These are phyloP conservation scores for Zoanthus sociatus DNA, from an alignment of 92 coral and sea anemone genomes.

Conservation along the genomic window DNA sequence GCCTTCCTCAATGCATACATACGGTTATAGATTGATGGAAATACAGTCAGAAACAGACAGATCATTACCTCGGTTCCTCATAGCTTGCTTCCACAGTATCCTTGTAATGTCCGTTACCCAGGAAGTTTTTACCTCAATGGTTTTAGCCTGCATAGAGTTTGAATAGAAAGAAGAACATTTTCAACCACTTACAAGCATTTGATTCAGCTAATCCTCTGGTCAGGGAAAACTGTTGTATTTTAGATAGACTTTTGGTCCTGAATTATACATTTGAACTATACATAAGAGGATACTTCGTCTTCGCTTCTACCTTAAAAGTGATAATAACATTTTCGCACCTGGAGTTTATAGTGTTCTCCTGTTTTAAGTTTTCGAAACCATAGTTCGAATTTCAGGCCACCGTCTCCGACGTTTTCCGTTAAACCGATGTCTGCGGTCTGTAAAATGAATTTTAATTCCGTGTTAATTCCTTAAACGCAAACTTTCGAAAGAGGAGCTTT, in stretches of 20 bases:
- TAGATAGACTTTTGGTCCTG: no score
- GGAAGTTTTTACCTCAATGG: conserved; percentile 84
- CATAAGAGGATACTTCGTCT: background rate
- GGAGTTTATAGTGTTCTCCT: conserved; percentile 86
- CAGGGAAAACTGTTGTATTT: no score
- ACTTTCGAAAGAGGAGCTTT: no score
- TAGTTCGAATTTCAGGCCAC: conserved; percentile 93
- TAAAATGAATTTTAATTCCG: background rate
- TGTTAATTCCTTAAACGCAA: background rate
- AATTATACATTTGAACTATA: background rate
- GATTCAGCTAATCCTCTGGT: no score
- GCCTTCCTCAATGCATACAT: no score
- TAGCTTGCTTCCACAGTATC: conserved; percentile 96
- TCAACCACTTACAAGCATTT: background rate
- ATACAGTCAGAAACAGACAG: no score
- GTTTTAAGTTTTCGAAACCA: conserved; percentile 92
- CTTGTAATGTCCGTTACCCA: conserved; percentile 97
- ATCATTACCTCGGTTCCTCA: conserved; percentile 89
- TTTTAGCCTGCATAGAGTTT: conserved; percentile 67
- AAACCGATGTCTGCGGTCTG: conserved; percentile 96
- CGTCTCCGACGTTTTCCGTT: conserved; percentile 94
- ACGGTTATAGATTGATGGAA: no score
- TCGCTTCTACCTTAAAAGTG: background rate
- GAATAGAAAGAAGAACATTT: background rate
- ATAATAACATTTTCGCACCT: conserved; percentile 59